Base-by-base conservation (phyloP, 2,888 invertebrate species). In the Caenorhabditis zanzibari region DNA sequence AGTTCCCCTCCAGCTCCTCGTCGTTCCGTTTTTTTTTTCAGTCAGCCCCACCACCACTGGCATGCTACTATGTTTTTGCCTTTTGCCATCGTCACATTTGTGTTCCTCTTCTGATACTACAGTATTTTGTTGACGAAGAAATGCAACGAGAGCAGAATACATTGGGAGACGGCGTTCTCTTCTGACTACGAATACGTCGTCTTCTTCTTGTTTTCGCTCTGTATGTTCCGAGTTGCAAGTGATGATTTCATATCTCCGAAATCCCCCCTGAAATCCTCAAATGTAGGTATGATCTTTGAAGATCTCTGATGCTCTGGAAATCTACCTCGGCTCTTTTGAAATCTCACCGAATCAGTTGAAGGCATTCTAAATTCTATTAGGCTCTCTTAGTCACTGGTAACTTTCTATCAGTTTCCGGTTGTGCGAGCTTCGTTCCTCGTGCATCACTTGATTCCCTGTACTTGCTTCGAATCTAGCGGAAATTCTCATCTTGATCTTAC, bases 11-110 rank as follows among this genome's bases (percentile, higher is more conserved):
- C 22, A 19, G 38, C 38, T 12, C 10, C 38, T 38, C 12, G 9
- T 66, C 66, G 66, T 66, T 66, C 66, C 52, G 28, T 28, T 52
- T 35, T 28, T 44, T 66, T 66, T 54, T 22, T 32, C 32, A 4
- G 7, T 32, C 32, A 32, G 32, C 32, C 32, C n/a, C n/a, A n/a
- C 38, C 54, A 54, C 19, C 28, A 64, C 22, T 64, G n/a, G 19
- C 32, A 68, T 68, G 72, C 72, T 72, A 72, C 72, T 72, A 58
- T 59, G 72, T 61, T 59, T 59, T 72, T 72, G 59, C 72, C 59
- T 72, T 61, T n/a, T 72, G 64, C 66, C 54, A 24, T 52, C 38
- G 38, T 26, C 47, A n/a, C n/a, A 19, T 32, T 59, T 47, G 44
- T 38, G 14, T 10, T 28, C 47, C n/a, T 75, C 74, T 64, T 26